Base-by-base conservation (phyloP, 2,113 vertebrate genomes). In the Oncorhynchus kisutch region DNA sequence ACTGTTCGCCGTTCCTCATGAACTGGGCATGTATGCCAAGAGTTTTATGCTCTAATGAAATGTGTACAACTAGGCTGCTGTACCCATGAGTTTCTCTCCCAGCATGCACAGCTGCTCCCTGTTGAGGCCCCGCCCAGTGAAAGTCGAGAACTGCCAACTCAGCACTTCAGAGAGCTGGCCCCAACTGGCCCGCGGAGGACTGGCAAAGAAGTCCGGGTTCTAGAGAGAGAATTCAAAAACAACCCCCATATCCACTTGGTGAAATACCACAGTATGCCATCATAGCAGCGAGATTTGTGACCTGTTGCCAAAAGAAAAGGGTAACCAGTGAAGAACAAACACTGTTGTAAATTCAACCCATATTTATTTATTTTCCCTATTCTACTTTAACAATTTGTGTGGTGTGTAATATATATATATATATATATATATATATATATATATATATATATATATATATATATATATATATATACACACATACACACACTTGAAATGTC, bases 61-160 rank as follows among this genome's bases (percentile, higher is more conserved):
- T 13, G 45, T 18, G 5, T 3, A 18, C 65, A 48, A 49, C 64
- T 11, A 3, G 13, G 4, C 29, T 39, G 24, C 14, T 73, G 7
- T 80, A 99, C 97, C 97, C 0, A 87, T 93, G 3, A 99, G 95
- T 82, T 99, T 99, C 80, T 98, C 96, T 66, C 95, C 95, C 87
- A 99, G 92, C 96, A 97, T 99, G 67, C 73, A 88, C 67, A 99
- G 95, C 84, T 99, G 97, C 27, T 99, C 97, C 25, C 93, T 94
- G 88, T 96, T 97, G 71, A 99, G 95, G 29, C 97, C 96, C 20
- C 94, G 95, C 5, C 95, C 96, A 0, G 96, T 95, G 0, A 96
- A 97, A 0, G 96, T 96, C 18, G 95, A 97, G 86, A 99, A 99
- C 78, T 99, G 97, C 97, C 97, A 99, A 90, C 96, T 97, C 78